Evolutionary conservation across 2,797 vertebrate genomes (phyloP).

Genomic region (Centropyge bicolor): DNA sequence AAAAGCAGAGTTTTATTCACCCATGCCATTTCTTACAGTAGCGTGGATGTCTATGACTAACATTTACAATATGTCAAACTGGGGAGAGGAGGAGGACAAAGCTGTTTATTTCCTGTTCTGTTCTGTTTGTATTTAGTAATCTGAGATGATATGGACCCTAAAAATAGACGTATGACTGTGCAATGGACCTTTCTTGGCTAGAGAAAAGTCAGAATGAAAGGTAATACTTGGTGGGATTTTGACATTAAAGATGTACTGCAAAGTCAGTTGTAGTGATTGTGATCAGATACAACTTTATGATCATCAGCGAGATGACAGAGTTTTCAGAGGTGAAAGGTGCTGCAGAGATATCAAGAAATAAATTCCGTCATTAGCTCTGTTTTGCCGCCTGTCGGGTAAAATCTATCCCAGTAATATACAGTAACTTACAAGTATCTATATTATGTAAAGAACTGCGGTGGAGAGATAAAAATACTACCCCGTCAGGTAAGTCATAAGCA

Average conservation of each 20-base stretch:
- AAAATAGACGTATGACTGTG: conserved; percentile 5
- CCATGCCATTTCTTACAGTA: conserved; percentile 25
- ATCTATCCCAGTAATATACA: conserved; percentile 28
- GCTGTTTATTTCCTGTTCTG: conserved; percentile 10
- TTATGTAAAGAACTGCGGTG: conserved; percentile 6
- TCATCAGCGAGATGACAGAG: conserved; percentile 16
- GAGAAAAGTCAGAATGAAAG: conserved; percentile 26
- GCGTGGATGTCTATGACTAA: conserved; percentile 22
- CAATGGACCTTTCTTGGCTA: conserved; percentile 13
- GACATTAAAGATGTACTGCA: conserved; percentile 11
- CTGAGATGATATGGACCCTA: conserved; percentile 9
- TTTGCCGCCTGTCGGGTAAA: conserved; percentile 12
- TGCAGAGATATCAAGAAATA: conserved; percentile 71
- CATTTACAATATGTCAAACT: conserved; percentile 19
- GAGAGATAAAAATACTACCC: conserved; percentile 20
- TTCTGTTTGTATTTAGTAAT: conserved; percentile 28
- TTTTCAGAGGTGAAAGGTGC: conserved; percentile 13
- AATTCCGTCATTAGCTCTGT: conserved; percentile 72
- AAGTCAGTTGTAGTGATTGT: conserved; percentile 23
- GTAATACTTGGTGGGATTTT: conserved; percentile 27
- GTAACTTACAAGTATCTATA: conserved; percentile 9
- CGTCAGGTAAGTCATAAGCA: conserved; percentile 56
- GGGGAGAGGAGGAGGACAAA: not conserved
- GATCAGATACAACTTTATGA: conserved; percentile 26
- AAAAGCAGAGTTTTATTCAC: conserved; percentile 23